These are phyloP conservation scores for Lepilemur septentrionalis DNA, from an alignment of 2,797 vertebrate genomes.

Conservation along the genomic window DNA sequence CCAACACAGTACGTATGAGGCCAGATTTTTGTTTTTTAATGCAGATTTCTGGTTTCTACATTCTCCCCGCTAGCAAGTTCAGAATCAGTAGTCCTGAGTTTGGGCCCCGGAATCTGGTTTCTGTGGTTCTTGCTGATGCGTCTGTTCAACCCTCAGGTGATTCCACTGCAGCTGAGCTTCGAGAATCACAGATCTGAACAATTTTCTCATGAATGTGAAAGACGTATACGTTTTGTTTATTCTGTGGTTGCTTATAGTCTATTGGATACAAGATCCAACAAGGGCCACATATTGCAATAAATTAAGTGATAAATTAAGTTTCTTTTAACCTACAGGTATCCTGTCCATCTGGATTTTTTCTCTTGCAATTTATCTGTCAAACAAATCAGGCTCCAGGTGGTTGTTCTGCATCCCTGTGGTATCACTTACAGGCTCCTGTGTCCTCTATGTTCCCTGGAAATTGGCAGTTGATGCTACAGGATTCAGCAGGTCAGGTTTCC, in stretches of 20 bases:
- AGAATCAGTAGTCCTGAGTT: neutral
- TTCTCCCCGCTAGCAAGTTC: neutral
- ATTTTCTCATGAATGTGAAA: neutral
- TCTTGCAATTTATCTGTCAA: neutral
- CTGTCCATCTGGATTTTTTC: neutral
- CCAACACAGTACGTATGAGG: neutral
- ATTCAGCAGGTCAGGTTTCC: fast-evolving
- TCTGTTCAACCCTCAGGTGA: neutral
- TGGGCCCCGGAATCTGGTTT: neutral
- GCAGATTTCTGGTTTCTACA: neutral
- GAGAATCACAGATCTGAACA: neutral
- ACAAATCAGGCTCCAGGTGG: neutral
- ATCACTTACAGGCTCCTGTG: neutral
- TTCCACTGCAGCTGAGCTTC: neutral
- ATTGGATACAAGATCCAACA: neutral
- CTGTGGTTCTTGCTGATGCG: too few species aligned
- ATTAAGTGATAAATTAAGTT: neutral
- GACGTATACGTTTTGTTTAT: neutral
- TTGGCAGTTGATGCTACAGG: neutral
- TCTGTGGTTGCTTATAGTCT: neutral
- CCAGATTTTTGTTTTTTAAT: neutral
- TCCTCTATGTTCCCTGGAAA: neutral
- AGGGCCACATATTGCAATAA: neutral
- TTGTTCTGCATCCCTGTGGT: neutral
- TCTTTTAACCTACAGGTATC: neutral